These are phyloP conservation scores for Peribatodes rhomboidaria DNA, from an alignment of 2,888 invertebrate genomes.

Conservation along the genomic window DNA sequence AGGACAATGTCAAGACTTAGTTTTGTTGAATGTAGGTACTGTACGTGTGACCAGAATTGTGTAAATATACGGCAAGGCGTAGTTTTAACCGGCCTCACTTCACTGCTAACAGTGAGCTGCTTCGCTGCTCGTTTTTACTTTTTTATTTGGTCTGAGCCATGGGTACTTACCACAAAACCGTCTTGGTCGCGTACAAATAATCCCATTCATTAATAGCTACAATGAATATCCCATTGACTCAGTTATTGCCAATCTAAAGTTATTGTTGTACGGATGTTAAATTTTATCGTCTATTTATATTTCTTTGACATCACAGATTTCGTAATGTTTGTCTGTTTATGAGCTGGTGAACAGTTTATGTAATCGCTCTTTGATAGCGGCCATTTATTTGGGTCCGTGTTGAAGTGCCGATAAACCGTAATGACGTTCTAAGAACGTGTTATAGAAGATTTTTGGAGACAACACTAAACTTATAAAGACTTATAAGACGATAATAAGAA, in stretches of 20 bases:
- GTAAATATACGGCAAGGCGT: too few species aligned
- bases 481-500: not conserved
- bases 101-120: too few species aligned
- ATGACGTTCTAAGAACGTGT: slow-evolving; percentile 69
- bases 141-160: too few species aligned
- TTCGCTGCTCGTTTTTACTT: too few species aligned
- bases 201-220: slow-evolving; percentile 3
- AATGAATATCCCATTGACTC: slow-evolving; percentile 48
- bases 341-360: slow-evolving; percentile 78
- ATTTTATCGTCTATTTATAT: slow-evolving; percentile 75
- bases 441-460: slow-evolving; percentile 44
- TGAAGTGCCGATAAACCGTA: slow-evolving; percentile 74
- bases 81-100: too few species aligned
- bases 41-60: too few species aligned
- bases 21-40: too few species aligned
- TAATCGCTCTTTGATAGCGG: slow-evolving; percentile 79
- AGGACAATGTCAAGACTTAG: too few species aligned
- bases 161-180: not conserved
- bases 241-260: slow-evolving; percentile 60
- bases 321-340: slow-evolving; percentile 76
- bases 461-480: not conserved
- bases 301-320: slow-evolving; percentile 77
- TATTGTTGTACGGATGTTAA: slow-evolving; percentile 64
- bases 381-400: slow-evolving; percentile 72
- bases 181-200: not conserved